A percentile compares a stretch with the other conserved stretches of the same genome.
Evolutionary conservation across 2,888 invertebrate genomes (phyloP).

Genomic region (Drosophila niveifrons): DNA sequence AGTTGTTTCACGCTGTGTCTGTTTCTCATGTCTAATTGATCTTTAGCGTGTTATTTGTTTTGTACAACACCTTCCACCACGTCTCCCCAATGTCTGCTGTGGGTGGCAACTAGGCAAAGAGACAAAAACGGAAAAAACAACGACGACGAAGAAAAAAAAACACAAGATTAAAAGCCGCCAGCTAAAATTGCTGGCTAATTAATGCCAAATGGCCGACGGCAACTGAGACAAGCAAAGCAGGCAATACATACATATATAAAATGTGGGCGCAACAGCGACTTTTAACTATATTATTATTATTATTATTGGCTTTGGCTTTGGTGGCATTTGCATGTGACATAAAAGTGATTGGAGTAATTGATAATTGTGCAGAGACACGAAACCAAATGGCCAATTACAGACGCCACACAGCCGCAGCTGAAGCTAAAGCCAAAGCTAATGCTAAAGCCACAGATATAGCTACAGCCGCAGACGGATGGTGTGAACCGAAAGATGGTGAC

Average conservation of each 20-base stretch:
- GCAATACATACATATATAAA: conserved; percentile 16
- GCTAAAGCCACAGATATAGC: no score
- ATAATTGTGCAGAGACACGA: conserved; percentile 77
- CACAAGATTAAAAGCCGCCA: conserved; percentile 67
- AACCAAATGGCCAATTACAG: conserved; percentile 67
- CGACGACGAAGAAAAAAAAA: conserved; percentile 6
- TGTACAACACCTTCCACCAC: conserved; percentile 61
- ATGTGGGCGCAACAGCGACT: conserved; percentile 71
- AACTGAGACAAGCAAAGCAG: conserved; percentile 22
- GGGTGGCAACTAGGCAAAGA: conserved; percentile 58
- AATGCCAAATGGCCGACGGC: conserved; percentile 73
- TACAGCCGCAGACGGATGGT: conserved; percentile 38
- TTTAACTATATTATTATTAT: conserved; percentile 74
- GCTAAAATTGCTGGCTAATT: conserved; percentile 76
- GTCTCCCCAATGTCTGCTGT: conserved; percentile 48
- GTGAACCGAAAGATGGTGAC: conserved; percentile 41
- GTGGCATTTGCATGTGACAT: conserved; percentile 80
- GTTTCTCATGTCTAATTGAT: conserved; percentile 68
- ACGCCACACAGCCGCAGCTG: conserved; percentile 7
- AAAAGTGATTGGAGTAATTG: conserved; percentile 80
- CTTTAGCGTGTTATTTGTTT: conserved; percentile 68
- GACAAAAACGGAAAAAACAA: conserved; percentile 14
- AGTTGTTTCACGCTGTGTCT: conserved; percentile 55
- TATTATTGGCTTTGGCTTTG: conserved; percentile 54
- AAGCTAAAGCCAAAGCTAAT: no score